Evolutionary conservation across 2,888 invertebrate species (phyloP).

Genomic region (Tineola bisselliella): DNA sequence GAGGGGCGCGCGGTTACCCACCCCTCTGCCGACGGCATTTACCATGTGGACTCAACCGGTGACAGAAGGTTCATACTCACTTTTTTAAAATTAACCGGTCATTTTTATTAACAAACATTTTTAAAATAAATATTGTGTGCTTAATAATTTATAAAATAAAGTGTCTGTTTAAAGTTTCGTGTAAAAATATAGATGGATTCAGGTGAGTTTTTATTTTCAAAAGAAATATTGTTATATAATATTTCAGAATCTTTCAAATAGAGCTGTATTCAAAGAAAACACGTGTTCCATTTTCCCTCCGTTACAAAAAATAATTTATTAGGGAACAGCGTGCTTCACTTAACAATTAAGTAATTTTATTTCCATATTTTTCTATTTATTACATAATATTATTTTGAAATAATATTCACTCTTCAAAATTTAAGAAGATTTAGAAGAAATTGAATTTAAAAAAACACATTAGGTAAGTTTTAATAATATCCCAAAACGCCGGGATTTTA

Average conservation of each 20-base stretch:
- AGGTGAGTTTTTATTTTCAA: conserved; percentile 1
- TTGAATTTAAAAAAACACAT: no score
- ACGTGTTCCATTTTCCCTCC: not conserved
- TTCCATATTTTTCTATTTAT: no score
- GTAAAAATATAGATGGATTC: conserved; percentile 1
- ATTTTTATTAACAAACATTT: not conserved
- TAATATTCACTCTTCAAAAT: no score
- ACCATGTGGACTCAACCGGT: not conserved
- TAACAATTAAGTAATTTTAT: no score
- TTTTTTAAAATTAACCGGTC: not conserved
- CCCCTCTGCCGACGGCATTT: conserved; percentile 2
- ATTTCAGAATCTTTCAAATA: not conserved
- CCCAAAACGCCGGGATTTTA: no score
- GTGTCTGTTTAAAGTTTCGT: not conserved
- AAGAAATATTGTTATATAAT: not conserved
- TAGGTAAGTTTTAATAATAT: no score
- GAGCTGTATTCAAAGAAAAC: no score
- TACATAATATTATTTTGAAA: no score
- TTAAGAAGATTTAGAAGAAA: no score
- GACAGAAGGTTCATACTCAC: not conserved
- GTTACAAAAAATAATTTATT: not conserved
- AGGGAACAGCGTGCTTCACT: no score
- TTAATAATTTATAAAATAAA: not conserved
- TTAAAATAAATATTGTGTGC: not conserved
- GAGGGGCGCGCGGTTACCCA: not conserved